Base-by-base conservation (phyloP, 2,797 vertebrate genomes). In the Rhinatrema bivittatum region DNA sequence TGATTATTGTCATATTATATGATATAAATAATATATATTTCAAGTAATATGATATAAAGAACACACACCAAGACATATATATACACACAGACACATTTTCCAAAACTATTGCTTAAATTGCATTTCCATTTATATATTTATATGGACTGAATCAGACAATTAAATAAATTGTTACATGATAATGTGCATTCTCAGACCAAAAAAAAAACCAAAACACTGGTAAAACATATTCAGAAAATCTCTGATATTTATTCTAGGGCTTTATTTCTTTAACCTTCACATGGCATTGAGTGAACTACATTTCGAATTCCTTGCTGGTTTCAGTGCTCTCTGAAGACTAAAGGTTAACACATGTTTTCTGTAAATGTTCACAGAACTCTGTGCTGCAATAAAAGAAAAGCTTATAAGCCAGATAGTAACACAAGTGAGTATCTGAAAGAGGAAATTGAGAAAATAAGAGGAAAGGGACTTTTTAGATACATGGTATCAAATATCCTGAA, bases 341-440 rank as follows among this genome's bases (percentile, higher is more conserved):
- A 30, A 24, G 28, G 15, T 40, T 51, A 61, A 30, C 66, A 56
- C 52, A 20, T 70, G 70, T 59, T 76, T 62, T 57, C 21, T 42
- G 39, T 72, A 73, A 46, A 40, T 25, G 34, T 43, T 63, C 42
- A 50, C 4, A 22, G 37, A 48, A 29, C 39, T 50, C 44, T 37
- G 39, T 31, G 19, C 32, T 61, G 40, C 44, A 52, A 44, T 62
- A 68, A 68, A 64, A 50, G 24, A 36, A 57, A 72, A 66, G 39
- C n/a, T n/a, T 34, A 45, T 36, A 43, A 60, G 39, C 27, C 21
- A 48, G 16, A 16, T 57, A 49, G 39, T 62, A 53, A 53, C 42
- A 42, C 55, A 58, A 50, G 50, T 37, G 20, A 62, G 50, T 56
- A 50, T 43, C 17, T 35, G 36, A 53, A 48, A 35, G 30, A 47